Percentiles rank a stretch among this genome's conserved stretches.
phyloP scores from a whole-genome alignment of 2,113 vertebrate species.

The Zingel zingel region DNA sequence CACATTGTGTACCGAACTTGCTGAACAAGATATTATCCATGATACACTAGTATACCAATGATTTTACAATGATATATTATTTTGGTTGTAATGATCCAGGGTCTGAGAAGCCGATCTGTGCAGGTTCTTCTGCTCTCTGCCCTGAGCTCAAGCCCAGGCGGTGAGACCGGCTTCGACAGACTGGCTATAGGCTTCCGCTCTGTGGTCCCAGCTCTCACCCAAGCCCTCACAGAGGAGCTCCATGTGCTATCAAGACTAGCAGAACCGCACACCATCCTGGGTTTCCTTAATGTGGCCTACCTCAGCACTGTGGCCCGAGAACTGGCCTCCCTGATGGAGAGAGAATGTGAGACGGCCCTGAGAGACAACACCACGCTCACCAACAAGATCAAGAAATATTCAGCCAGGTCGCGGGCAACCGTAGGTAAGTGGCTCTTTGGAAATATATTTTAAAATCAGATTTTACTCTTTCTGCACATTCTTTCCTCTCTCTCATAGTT shows the following conservation, averaged over 20 bases:
- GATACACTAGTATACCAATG: not conserved
- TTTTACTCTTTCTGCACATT: slow-evolving; percentile 6
- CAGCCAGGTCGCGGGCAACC: slow-evolving; percentile 84
- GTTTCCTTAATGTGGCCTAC: slow-evolving; percentile 91
- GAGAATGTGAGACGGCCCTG: slow-evolving; percentile 87
- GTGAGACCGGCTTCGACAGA: slow-evolving; percentile 88
- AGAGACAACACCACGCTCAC: slow-evolving; percentile 86
- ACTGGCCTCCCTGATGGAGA: slow-evolving; percentile 87
- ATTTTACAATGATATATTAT: not conserved
- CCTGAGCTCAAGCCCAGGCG: slow-evolving; percentile 78
- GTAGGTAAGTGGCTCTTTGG: slow-evolving; percentile 73
- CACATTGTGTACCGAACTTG: not conserved
- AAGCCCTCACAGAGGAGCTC: slow-evolving; percentile 90
- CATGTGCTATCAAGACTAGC: slow-evolving; percentile 83
- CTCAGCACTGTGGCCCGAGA: slow-evolving; percentile 88
- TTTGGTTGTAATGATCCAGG: slow-evolving; percentile 81
- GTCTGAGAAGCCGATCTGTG: slow-evolving; percentile 85
- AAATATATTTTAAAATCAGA: not conserved
- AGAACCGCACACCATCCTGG: slow-evolving; percentile 83
- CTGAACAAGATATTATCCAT: not conserved
- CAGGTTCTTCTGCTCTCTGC: slow-evolving; percentile 82
- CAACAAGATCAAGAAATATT: slow-evolving; percentile 86
- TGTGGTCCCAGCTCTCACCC: slow-evolving; percentile 82
- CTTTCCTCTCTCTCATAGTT: not conserved
- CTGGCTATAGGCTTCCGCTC: slow-evolving; percentile 82